Percentiles rank a stretch among this genome's conserved stretches.
These are phyloP conservation scores for Eulemur albifrons DNA, from an alignment of 2,797 vertebrate species.

Conservation along the genomic window DNA sequence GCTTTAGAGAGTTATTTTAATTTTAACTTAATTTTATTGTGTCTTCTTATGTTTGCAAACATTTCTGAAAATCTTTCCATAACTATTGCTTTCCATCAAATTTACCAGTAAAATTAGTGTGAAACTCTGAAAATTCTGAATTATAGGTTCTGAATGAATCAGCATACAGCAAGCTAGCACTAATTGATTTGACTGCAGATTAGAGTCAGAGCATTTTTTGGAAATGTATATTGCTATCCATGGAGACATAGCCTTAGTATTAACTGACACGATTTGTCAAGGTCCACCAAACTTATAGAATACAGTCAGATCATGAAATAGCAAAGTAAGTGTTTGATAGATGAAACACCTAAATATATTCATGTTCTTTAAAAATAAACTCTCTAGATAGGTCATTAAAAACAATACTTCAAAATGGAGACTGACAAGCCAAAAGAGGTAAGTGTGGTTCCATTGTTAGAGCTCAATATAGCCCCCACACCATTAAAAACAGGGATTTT, in stretches of 20 bases:
- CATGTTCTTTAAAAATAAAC: constrained; percentile 40
- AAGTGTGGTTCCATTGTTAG: constrained; percentile 3
- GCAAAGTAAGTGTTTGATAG: constrained; percentile 49
- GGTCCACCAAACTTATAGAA: neutral
- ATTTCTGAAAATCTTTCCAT: constrained; percentile 19
- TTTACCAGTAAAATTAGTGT: constrained; percentile 45
- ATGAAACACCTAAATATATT: constrained; percentile 41
- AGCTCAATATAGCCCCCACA: neutral
- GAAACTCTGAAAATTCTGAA: constrained; percentile 35
- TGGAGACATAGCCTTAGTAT: neutral
- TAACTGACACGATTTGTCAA: constrained; percentile 49
- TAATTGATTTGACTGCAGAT: constrained; percentile 59
- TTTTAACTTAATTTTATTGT: constrained; percentile 52
- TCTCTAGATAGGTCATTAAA: constrained; percentile 61
- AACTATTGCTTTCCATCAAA: constrained; percentile 27
- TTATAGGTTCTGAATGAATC: constrained; percentile 51
- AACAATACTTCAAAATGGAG: constrained; percentile 45
- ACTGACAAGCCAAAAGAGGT: constrained; percentile 34
- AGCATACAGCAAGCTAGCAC: neutral
- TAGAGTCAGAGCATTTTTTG: neutral
- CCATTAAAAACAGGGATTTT: constrained; percentile 40
- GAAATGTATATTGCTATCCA: neutral
- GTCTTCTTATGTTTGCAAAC: constrained; percentile 57
- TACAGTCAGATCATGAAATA: neutral
- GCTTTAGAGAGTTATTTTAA: constrained; percentile 8